phyloP scores from a whole-genome alignment of 2,888 invertebrate genomes.

The Ectemnius continuus region DNA sequence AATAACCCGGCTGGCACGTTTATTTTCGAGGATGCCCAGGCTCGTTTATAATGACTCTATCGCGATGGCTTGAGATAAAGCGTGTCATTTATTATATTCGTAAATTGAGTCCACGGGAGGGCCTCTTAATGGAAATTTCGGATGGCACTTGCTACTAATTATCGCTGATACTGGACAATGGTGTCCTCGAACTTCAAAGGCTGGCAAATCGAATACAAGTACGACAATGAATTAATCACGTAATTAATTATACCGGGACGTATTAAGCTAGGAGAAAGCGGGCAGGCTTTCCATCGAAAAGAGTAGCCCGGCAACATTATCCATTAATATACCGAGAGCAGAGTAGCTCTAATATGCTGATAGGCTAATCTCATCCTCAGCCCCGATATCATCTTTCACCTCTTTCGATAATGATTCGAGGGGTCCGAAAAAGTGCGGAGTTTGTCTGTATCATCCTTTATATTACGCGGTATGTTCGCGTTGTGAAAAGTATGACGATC shows the following conservation, averaged over 20 bases:
- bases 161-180: constrained; percentile 45
- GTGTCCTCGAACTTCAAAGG: constrained; percentile 46
- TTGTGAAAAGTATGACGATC: not conserved
- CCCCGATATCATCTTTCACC: too few relatives aligned
- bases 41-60: constrained; percentile 50
- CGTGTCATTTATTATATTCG: constrained; percentile 53
- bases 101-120: constrained; percentile 45
- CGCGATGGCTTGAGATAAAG: constrained; percentile 54
- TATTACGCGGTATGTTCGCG: not conserved
- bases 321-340: too few relatives aligned
- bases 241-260: constrained; percentile 40
- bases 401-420: too few relatives aligned
- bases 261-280: not conserved
- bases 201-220: constrained; percentile 24
- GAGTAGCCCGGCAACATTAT: not conserved
- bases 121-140: constrained; percentile 56
- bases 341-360: too few relatives aligned
- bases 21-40: constrained; percentile 23
- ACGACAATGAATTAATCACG: constrained; percentile 38
- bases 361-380: too few relatives aligned
- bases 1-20: constrained; percentile 40
- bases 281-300: not conserved
- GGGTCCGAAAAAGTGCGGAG: too few relatives aligned
- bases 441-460: not conserved
- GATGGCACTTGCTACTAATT: constrained; percentile 53